phyloP scores from a whole-genome alignment of 53 echinoderm and acorn worm genomes.

The Apostichopus leukothele region DNA sequence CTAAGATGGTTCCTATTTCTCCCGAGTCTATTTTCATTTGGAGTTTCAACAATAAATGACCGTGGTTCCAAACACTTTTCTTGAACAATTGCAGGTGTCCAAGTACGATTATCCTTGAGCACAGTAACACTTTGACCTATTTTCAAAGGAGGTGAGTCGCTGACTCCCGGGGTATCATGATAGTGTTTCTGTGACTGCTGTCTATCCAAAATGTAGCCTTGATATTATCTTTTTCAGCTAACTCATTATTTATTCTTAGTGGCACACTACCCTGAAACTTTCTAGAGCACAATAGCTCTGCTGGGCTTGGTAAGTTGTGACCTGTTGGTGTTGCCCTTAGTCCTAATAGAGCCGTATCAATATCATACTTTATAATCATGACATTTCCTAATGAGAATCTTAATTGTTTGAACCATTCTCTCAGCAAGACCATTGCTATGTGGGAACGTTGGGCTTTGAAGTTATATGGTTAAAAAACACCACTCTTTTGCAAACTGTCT shows the following conservation, averaged over 20 bases:
- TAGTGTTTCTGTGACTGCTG: slow-evolving; percentile 20
- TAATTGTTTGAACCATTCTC: slow-evolving; percentile 28
- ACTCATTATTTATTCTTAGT: background rate
- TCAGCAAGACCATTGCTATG: slow-evolving; percentile 42
- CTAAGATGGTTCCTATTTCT: slow-evolving; percentile 30
- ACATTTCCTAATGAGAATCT: slow-evolving; percentile 22
- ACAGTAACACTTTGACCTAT: slow-evolving; percentile 18
- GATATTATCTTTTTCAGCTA: background rate
- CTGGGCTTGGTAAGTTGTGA: slow-evolving; percentile 12
- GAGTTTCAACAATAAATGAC: slow-evolving; percentile 8
- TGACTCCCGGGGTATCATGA: slow-evolving; percentile 20
- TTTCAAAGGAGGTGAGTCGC: background rate
- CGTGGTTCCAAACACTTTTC: slow-evolving; percentile 18
- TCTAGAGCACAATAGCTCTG: slow-evolving; percentile 25
- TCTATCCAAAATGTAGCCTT: background rate
- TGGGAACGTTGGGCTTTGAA: slow-evolving; percentile 16
- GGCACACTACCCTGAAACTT: slow-evolving; percentile 25
- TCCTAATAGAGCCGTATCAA: slow-evolving; percentile 31
- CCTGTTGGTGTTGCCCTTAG: background rate
- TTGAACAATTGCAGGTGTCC: slow-evolving; percentile 11
- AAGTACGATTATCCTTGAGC: slow-evolving; percentile 6
- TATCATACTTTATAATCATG: background rate
- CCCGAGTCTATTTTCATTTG: slow-evolving; percentile 10
- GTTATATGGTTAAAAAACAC: slow-evolving; percentile 14
- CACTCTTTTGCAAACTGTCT: slow-evolving; percentile 4